Base-by-base conservation (phyloP, 2,888 invertebrate genomes). In the Zaprionus lineosus region DNA sequence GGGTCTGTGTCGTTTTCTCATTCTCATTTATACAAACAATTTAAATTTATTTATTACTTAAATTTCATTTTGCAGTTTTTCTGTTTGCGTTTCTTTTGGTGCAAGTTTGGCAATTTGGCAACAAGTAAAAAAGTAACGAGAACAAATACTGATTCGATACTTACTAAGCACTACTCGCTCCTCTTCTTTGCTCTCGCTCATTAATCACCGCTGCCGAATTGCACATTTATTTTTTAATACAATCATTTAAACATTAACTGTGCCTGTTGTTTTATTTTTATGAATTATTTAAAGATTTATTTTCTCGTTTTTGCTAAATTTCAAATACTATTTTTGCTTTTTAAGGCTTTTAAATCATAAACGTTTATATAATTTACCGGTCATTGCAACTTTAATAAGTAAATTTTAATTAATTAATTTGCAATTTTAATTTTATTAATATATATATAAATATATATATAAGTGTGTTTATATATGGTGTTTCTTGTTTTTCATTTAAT, bases 401-500 rank as follows among this genome's bases (percentile, higher is more conserved):
- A 69, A 72, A 72, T 72, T 72, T 39, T 43, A 72, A 72, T 72
- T 72, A 72, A 72, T 72, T 69, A 65, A 59, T 72, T 68, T 56
- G 36, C 66, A 51, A 72, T 44, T 60, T 33, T 57, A 50, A 63
- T 47, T 67, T 31, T 46, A 37, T 46, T 28, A 46, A 53, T 51
- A 46, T 60, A 46, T 57, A 39, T 51, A 21, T 57, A 16, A 24
- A 21, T 36, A 40, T 46, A 15, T 61, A 7, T 59, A 14, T 43
- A 8, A 56, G 8, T 61, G 41, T 41, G 11, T 47, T 4, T 40
- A 14, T 37, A 21, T 36, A 8, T 44, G 11, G 24, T 60, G 28
- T 52, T 2, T 12, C n/a, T 50, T 41, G 12, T 39, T 14, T 31
- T 50, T 12, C 43, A 24, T 43, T 47, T 1, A 40, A 47, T 60